phyloP scores from a whole-genome alignment of 2,888 invertebrate species.

The Monochamus alternatus region DNA sequence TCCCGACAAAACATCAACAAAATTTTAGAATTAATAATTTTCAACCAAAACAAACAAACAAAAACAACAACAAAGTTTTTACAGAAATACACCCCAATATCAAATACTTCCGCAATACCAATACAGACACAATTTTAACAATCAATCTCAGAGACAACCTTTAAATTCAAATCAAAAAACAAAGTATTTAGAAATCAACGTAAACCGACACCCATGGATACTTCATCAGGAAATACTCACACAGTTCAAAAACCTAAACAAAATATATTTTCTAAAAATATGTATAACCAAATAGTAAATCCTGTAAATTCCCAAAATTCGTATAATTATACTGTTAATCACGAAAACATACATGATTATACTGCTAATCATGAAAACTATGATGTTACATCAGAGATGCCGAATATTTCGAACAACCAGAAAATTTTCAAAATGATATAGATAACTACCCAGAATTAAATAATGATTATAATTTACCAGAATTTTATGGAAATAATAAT shows the following conservation, averaged over 20 bases:
- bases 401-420: background rate
- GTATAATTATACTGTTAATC: background rate
- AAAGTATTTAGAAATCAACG: background rate
- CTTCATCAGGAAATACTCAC: background rate
- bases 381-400: background rate
- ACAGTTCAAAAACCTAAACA: background rate
- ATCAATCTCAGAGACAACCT: too few relatives aligned
- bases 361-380: background rate
- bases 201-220: background rate
- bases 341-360: background rate
- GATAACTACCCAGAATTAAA: background rate
- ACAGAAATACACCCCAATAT: background rate
- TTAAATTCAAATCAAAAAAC: background rate
- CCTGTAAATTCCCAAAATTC: background rate
- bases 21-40: background rate
- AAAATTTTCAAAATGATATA: background rate
- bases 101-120: too few relatives aligned
- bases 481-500: too few relatives aligned
- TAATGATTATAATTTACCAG: background rate
- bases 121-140: too few relatives aligned
- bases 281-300: background rate
- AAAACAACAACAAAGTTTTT: background rate
- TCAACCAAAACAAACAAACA: background rate
- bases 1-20: background rate
- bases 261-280: too few relatives aligned